Evolutionary conservation across 1,140 invertebrate genomes (phyloP).

Genomic region (Monochamus saltuarius): DNA sequence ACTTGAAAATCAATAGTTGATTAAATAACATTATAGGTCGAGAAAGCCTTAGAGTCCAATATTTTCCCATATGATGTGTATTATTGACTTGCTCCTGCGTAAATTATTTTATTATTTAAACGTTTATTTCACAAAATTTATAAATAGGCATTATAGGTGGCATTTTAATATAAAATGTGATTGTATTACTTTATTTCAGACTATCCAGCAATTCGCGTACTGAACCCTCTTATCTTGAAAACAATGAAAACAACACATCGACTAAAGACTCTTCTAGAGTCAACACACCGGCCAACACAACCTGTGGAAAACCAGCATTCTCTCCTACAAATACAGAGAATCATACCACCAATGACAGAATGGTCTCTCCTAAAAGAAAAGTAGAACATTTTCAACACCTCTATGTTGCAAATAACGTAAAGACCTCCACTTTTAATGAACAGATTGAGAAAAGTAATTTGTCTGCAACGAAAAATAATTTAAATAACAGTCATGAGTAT

Average conservation of each 20-base stretch:
- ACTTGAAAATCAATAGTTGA: too few species aligned
- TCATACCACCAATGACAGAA: slow-evolving; percentile 39
- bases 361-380: slow-evolving; percentile 48
- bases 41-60: too few species aligned
- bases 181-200: slow-evolving; percentile 42
- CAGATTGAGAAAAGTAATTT: slow-evolving; percentile 49
- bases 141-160: too few species aligned
- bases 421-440: slow-evolving; percentile 52
- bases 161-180: too few species aligned
- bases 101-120: too few species aligned
- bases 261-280: slow-evolving; percentile 36
- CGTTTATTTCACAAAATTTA: too few species aligned
- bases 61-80: too few species aligned
- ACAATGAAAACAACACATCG: slow-evolving; percentile 3
- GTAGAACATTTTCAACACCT: slow-evolving; percentile 48
- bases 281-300: slow-evolving; percentile 46
- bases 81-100: too few species aligned
- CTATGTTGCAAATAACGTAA: slow-evolving; percentile 50
- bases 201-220: slow-evolving; percentile 51
- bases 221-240: slow-evolving; percentile 44
- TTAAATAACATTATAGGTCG: too few species aligned
- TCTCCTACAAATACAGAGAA: slow-evolving; percentile 24
- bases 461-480: slow-evolving; percentile 50
- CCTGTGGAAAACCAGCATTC: slow-evolving; percentile 19
- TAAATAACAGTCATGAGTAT: slow-evolving; percentile 40